Evolutionary conservation across 2,888 invertebrate genomes (phyloP).

Genomic region (Acanthococcus lagerstroemiae): DNA sequence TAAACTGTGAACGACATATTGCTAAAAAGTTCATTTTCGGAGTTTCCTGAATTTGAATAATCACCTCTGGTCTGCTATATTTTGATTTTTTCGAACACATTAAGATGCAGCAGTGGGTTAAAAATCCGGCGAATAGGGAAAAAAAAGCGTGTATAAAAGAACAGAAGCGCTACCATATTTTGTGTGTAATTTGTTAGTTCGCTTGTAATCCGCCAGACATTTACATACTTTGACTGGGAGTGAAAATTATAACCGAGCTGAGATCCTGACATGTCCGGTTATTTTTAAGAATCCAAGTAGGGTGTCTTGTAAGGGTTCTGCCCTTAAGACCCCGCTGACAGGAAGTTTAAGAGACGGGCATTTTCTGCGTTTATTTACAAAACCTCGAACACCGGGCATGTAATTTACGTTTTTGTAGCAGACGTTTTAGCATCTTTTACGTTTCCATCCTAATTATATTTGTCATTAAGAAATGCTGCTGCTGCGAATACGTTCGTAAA

Average conservation of each 20-base stretch:
- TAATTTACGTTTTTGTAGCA: constrained; percentile 29
- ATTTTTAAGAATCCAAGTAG: constrained; percentile 20
- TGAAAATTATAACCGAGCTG: neutral
- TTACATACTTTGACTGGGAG: neutral
- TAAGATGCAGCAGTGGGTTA: no score
- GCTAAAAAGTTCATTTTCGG: no score
- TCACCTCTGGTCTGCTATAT: no score
- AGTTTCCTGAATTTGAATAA: no score
- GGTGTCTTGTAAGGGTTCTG: constrained; percentile 29
- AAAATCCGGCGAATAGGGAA: no score
- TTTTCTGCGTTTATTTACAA: constrained; percentile 25
- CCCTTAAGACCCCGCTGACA: constrained; percentile 30
- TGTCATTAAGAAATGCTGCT: constrained; percentile 20
- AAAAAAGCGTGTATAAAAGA: no score
- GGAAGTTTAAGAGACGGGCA: constrained; percentile 28
- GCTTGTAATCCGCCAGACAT: neutral
- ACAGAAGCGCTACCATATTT: no score
- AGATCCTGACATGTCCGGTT: constrained; percentile 26
- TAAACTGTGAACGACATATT: no score
- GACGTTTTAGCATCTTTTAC: constrained; percentile 18
- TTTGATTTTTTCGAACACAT: no score
- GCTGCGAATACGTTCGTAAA: no score
- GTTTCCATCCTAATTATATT: constrained; percentile 25
- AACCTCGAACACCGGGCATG: constrained; percentile 19
- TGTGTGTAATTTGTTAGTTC: no score